Conservation (phyloP, 2,888 invertebrate genomes). For the Xestia rhomboidea region DNA sequence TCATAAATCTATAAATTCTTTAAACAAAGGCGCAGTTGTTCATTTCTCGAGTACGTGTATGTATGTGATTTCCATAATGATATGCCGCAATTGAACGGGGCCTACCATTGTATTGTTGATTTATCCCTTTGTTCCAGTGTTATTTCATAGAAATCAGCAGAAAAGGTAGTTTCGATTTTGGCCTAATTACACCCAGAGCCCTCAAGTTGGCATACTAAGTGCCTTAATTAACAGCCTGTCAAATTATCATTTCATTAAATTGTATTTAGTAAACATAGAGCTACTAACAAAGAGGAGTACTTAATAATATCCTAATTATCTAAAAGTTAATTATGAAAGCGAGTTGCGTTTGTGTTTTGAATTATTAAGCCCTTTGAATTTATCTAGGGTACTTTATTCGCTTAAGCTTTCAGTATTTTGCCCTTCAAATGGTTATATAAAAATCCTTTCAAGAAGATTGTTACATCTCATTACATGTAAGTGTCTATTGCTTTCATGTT, state of each 20-base stretch:
- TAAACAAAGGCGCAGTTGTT: slow-evolving; percentile 26
- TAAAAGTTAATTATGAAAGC: slow-evolving; percentile 43
- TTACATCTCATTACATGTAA: slow-evolving; percentile 46
- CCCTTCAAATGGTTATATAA: slow-evolving; percentile 31
- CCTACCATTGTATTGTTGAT: slow-evolving; percentile 47
- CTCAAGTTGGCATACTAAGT: slow-evolving; percentile 33
- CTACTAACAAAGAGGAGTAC: slow-evolving; percentile 33
- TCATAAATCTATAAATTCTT: slow-evolving; percentile 16
- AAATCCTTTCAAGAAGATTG: slow-evolving; percentile 50
- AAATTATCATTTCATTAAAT: slow-evolving; percentile 55
- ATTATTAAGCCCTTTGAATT: slow-evolving; percentile 39
- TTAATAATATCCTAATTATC: slow-evolving; percentile 37
- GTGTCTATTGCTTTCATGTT: slow-evolving; percentile 40
- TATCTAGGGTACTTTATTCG: slow-evolving; percentile 29
- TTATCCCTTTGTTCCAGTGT: slow-evolving; percentile 58
- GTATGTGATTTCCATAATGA: slow-evolving; percentile 47
- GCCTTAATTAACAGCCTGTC: slow-evolving; percentile 42
- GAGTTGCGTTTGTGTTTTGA: slow-evolving; percentile 35
- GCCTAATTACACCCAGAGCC: slow-evolving; percentile 38
- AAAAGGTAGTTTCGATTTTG: slow-evolving; percentile 51
- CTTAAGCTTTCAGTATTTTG: slow-evolving; percentile 28
- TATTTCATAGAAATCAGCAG: slow-evolving; percentile 43
- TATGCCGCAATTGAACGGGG: slow-evolving; percentile 42
- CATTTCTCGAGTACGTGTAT: slow-evolving; percentile 8
- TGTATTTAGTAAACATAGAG: slow-evolving; percentile 38